Conservation (phyloP, 1,140 invertebrate genomes). For the Aphaenogaster ashmeadi region DNA sequence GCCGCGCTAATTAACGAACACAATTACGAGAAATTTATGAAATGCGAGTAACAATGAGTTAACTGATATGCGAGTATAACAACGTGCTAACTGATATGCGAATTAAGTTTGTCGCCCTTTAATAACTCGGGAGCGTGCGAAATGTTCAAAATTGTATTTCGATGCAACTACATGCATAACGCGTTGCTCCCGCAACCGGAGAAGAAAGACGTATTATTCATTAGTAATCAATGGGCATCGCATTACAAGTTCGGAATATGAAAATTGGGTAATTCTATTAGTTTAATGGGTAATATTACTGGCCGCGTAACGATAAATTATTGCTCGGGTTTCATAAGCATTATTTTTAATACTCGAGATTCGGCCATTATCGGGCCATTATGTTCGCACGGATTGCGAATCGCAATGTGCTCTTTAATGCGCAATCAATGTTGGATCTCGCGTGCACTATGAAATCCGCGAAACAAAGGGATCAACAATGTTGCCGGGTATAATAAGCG, state of each 20-base stretch:
- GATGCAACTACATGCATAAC: not conserved
- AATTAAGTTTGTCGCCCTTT: constrained; percentile 37
- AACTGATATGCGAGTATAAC: constrained; percentile 14
- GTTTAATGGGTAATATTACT: not conserved
- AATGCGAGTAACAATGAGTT: constrained; percentile 15
- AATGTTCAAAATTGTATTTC: constrained; percentile 30
- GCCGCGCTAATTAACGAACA: constrained; percentile 36
- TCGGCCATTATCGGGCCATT: constrained; percentile 41
- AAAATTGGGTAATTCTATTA: constrained; percentile 36
- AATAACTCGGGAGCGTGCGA: not conserved
- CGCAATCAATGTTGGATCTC: constrained; percentile 42
- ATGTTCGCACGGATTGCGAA: constrained; percentile 39
- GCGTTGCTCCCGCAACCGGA: not conserved
- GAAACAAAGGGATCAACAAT: constrained; percentile 55
- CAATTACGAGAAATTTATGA: constrained; percentile 47
- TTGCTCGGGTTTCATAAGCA: constrained; percentile 16
- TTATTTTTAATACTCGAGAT: constrained; percentile 14
- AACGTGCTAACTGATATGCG: constrained; percentile 13
- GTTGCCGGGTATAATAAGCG: constrained; percentile 21
- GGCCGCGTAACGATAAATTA: constrained; percentile 36
- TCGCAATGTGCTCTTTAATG: constrained; percentile 43
- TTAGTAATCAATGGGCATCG: constrained; percentile 33
- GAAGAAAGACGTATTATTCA: constrained; percentile 7
- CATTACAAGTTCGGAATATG: constrained; percentile 15
- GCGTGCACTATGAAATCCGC: constrained; percentile 14